These are phyloP conservation scores for Diarsia mendica DNA, from an alignment of 2,888 invertebrate genomes.

Conservation along the genomic window DNA sequence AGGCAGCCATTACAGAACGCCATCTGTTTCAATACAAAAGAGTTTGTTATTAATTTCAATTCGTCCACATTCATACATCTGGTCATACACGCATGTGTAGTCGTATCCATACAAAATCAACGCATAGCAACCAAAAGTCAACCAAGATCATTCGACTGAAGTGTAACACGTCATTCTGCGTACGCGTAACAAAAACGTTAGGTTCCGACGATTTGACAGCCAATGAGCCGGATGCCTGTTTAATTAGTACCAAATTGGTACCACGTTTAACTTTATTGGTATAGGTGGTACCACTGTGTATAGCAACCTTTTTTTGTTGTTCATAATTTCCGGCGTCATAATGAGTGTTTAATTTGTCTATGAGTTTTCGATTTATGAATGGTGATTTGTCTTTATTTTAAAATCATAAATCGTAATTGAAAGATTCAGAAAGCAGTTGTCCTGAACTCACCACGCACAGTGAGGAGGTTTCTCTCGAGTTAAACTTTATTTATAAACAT, in stretches of 20 bases:
- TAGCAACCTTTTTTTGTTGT: conserved; percentile 25
- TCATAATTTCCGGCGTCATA: conserved; percentile 53
- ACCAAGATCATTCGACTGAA: conserved; percentile 76
- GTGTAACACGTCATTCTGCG: conserved; percentile 82
- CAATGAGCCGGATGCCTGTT: conserved; percentile 87
- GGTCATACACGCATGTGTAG: neutral
- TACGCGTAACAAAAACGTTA: conserved; percentile 68
- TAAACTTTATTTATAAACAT: no score
- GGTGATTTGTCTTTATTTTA: neutral
- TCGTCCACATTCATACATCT: neutral
- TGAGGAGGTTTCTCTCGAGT: no score
- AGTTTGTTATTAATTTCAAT: neutral
- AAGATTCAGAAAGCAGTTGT: no score
- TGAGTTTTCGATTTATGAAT: conserved; percentile 17
- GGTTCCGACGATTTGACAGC: conserved; percentile 83
- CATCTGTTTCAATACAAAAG: neutral
- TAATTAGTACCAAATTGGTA: conserved; percentile 87
- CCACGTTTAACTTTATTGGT: conserved; percentile 73
- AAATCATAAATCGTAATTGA: neutral
- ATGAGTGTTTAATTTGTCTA: conserved; percentile 51
- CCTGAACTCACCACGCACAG: no score
- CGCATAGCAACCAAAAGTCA: conserved; percentile 64
- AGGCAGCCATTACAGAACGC: neutral
- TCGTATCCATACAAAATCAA: conserved; percentile 66
- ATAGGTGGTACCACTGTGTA: conserved; percentile 39